Base-by-base conservation (phyloP, 2,888 invertebrate genomes). In the Emmelina monodactyla region DNA sequence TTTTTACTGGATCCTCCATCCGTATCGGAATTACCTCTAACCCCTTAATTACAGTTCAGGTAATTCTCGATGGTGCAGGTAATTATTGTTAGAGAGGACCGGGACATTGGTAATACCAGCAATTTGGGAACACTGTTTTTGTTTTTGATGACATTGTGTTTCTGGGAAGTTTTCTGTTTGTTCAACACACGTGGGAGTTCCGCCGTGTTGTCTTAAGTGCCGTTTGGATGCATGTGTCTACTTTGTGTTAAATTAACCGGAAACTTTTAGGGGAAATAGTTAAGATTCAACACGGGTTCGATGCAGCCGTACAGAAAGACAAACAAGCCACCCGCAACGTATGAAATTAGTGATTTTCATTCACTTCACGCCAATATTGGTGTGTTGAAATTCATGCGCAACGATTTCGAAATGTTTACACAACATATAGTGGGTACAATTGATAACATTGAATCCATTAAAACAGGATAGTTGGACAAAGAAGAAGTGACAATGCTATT, bases 201-300 rank as follows among this genome's bases (percentile, higher is more conserved):
- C 55, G 53, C 45, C 42, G 51, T 53, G 44, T 50, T 55, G 56
- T 56, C 47, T 53, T 52, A 47, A 44, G 44, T 40, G 46, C 42
- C 53, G 53, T 63, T 65, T 57, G 55, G 60, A 62, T 62, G 66
- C 72, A 73, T 69, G 63, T 66, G 63, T 58, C 62, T 68, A 63
- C 61, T 61, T 54, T 58, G 61, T 45, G 67, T 75, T 75, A 75
- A 75, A 75, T 75, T 73, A 73, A 72, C 72, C 72, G 73, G 72
- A 73, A 78, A 72, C 64, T 62, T 53, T 54, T 60, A 55, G 63
- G 64, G 71, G 68, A 66, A 64, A 68, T 65, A 62, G 66, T 76
- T 72, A 62, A 69, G 61, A 75, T 73, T 69, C 68, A 58, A 54
- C 58, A 61, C 68, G 63, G 64, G 68, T 68, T 49, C 52, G 55